phyloP scores from a whole-genome alignment of 2,888 invertebrate genomes.

The Dexiosoma caninum region DNA sequence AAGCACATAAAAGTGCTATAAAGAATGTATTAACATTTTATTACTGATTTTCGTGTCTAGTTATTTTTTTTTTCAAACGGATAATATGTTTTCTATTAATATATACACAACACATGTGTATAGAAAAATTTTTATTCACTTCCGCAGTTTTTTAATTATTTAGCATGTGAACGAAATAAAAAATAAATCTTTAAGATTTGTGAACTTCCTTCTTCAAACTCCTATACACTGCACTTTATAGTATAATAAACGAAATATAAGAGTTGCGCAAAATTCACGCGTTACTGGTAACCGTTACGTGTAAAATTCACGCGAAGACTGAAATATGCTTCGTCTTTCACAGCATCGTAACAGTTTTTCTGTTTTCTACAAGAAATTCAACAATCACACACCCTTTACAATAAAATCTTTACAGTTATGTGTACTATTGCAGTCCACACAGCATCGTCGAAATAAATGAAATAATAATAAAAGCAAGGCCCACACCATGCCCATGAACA shows the following conservation, averaged over 20 bases:
- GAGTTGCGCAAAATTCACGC: constrained; percentile 37
- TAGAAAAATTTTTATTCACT: no score
- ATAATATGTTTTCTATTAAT: no score
- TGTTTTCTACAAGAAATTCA: neutral
- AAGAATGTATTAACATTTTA: neutral
- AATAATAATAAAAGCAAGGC: neutral
- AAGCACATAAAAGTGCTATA: constrained; percentile 4
- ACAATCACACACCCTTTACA: constrained; percentile 5
- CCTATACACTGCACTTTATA: constrained; percentile 20
- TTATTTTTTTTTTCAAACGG: neutral
- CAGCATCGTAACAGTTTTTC: constrained; percentile 49
- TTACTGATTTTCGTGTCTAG: neutral
- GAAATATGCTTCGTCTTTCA: constrained; percentile 65
- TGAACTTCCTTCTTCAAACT: neutral
- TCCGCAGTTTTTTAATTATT: neutral
- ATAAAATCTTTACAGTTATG: neutral
- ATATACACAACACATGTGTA: no score
- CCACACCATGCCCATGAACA: neutral
- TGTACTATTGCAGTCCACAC: constrained; percentile 41
- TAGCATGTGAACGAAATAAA: neutral
- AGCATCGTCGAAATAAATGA: constrained; percentile 53
- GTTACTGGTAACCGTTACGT: constrained; percentile 69
- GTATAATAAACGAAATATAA: constrained; percentile 30
- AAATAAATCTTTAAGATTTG: neutral
- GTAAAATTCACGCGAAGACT: constrained; percentile 77